phyloP scores from a whole-genome alignment of 35 echinoderm and acorn worm genomes.

The Chiridota heheva region DNA sequence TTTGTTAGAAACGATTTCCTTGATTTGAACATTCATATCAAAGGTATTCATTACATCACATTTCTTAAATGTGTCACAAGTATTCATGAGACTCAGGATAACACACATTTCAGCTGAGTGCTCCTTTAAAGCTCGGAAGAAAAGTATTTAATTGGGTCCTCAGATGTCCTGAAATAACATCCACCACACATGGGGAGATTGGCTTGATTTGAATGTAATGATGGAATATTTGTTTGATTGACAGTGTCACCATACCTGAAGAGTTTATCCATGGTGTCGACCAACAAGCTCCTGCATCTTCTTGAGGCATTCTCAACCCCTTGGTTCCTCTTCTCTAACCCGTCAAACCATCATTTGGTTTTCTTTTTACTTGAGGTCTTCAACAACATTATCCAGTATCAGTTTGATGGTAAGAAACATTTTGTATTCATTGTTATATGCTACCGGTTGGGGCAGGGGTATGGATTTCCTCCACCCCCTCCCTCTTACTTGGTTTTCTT shows the following conservation, averaged over 20 bases:
- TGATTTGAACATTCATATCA: no score
- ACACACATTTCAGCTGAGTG: no score
- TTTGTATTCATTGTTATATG: not conserved
- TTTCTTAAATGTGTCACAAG: no score
- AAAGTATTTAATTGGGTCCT: no score
- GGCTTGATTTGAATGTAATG: not conserved
- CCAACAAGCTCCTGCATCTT: constrained; percentile 95
- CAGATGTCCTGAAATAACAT: no score
- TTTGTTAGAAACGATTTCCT: no score
- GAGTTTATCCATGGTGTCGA: constrained; percentile 96
- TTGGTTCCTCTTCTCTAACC: constrained; percentile 96
- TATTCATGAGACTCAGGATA: no score
- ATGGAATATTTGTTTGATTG: not conserved
- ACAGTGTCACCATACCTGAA: constrained; percentile 95
- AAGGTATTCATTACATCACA: no score
- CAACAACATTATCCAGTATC: constrained; percentile 99
- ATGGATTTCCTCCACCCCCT: constrained; percentile 80
- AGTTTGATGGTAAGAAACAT: constrained; percentile 94
- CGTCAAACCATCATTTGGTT: constrained; percentile 93
- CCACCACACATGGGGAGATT: no score
- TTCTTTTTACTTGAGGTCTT: constrained; percentile 97
- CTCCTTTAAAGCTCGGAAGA: no score
- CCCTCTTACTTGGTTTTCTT: constrained; percentile 91
- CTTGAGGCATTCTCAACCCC: constrained; percentile 97
- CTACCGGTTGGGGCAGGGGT: not conserved